Evolutionary conservation across 2,113 vertebrate genomes (phyloP).

Genomic region (Anas platyrhynchos): DNA sequence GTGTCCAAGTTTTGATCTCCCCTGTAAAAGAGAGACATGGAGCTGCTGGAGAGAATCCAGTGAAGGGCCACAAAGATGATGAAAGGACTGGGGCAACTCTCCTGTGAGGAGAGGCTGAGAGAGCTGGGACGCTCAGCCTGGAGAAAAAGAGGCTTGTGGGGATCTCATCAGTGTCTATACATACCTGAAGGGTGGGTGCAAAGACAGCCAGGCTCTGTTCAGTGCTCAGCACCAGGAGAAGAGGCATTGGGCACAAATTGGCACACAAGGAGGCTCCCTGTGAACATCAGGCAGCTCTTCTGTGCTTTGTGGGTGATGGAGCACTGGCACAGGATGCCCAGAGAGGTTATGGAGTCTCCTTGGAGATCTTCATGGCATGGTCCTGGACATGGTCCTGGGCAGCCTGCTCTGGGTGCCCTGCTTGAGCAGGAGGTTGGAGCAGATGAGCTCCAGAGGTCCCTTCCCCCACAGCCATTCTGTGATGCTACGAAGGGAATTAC

Average conservation of each 20-base stretch:
- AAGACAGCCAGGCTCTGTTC: neutral
- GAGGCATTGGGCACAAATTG: neutral
- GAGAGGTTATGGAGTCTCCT: neutral
- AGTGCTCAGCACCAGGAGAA: rapidly evolving
- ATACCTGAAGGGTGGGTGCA: neutral
- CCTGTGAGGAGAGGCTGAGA: neutral
- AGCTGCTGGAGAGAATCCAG: neutral
- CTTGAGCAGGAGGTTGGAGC: neutral
- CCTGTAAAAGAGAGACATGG: neutral
- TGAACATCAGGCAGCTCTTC: neutral
- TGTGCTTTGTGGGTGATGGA: neutral
- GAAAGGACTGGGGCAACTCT: neutral
- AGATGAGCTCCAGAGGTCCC: neutral
- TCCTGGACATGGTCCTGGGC: neutral
- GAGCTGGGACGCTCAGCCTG: neutral
- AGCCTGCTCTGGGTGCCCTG: neutral
- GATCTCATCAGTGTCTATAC: neutral
- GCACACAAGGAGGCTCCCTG: neutral
- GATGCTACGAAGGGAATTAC: neutral
- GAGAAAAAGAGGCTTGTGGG: neutral
- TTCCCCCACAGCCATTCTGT: neutral
- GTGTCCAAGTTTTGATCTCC: neutral
- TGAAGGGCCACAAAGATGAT: neutral
- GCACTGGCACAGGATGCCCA: rapidly evolving
- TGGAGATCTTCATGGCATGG: neutral